A percentile compares a stretch with the other conserved stretches of the same genome.
These are phyloP conservation scores for Centruroides vittatus DNA, from an alignment of 1,140 invertebrate species.

Conservation along the genomic window DNA sequence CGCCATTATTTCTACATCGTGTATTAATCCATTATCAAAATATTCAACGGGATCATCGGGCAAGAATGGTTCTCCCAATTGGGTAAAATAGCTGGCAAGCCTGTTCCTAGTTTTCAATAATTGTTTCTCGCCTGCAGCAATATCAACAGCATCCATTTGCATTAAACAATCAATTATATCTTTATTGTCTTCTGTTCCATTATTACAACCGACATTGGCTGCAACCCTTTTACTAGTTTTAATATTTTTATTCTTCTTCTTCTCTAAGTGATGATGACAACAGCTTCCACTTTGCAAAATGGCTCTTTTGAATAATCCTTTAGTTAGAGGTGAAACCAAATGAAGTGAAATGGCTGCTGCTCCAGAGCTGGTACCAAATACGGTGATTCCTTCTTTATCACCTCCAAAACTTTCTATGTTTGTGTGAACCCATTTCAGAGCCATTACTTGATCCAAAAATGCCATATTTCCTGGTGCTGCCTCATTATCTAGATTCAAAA, in stretches of 20 bases:
- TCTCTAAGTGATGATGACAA: not conserved
- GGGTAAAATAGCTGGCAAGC: too few relatives aligned
- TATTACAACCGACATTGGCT: too few relatives aligned
- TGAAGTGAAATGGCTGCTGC: slow-evolving; percentile 26
- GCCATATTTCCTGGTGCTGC: slow-evolving; percentile 20
- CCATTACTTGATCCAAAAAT: slow-evolving; percentile 20
- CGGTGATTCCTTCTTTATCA: slow-evolving; percentile 28
- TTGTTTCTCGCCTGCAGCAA: too few relatives aligned
- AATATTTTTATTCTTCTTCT: not conserved
- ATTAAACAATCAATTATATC: too few relatives aligned
- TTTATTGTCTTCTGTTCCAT: too few relatives aligned
- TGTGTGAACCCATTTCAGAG: slow-evolving; percentile 22
- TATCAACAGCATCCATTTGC: too few relatives aligned
- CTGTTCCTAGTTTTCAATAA: too few relatives aligned
- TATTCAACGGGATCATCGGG: too few relatives aligned
- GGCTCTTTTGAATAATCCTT: slow-evolving; percentile 21
- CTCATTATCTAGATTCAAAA: slow-evolving; percentile 22
- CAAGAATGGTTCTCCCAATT: too few relatives aligned
- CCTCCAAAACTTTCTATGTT: slow-evolving; percentile 29
- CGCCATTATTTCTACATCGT: too few relatives aligned
- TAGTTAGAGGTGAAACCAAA: slow-evolving; percentile 24
- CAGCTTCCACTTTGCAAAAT: slow-evolving; percentile 26
- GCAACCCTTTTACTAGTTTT: too few relatives aligned
- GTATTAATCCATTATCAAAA: too few relatives aligned
- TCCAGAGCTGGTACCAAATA: slow-evolving; percentile 35